Conservation (phyloP, 1,140 invertebrate genomes). For the Zaprionus taronus region DNA sequence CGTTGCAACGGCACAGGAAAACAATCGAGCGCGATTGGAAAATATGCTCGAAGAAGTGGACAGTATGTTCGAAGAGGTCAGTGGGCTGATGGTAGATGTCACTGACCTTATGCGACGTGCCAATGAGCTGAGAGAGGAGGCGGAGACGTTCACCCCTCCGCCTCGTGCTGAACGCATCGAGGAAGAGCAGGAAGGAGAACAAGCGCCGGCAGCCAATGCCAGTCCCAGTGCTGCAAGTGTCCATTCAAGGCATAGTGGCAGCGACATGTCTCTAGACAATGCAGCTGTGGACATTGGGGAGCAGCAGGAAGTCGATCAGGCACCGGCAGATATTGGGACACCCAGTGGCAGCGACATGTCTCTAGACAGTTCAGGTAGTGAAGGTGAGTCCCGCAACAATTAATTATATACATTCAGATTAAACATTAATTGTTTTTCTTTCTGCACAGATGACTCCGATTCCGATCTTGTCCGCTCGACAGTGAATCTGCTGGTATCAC, state of each 20-base stretch:
- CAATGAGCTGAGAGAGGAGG: constrained; percentile 22
- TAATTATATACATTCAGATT: background rate
- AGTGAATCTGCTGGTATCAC: constrained; percentile 62
- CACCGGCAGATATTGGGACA: too few relatives aligned
- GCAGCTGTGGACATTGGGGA: constrained; percentile 17
- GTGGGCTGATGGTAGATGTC: constrained; percentile 35
- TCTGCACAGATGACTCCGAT: constrained; percentile 57
- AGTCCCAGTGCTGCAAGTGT: constrained; percentile 17
- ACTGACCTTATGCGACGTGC: constrained; percentile 32
- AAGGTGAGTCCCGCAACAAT: constrained; percentile 50
- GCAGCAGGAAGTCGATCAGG: too few relatives aligned
- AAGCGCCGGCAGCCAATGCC: background rate
- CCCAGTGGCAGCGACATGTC: constrained; percentile 61
- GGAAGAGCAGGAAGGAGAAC: background rate
- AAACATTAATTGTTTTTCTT: background rate
- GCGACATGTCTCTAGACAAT: constrained; percentile 67
- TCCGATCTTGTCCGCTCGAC: constrained; percentile 59
- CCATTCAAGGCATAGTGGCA: constrained; percentile 38
- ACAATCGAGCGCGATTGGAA: constrained; percentile 33
- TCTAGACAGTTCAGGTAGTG: constrained; percentile 66
- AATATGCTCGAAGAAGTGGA: constrained; percentile 42
- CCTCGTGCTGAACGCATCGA: background rate
- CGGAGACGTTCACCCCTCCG: background rate
- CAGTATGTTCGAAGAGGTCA: constrained; percentile 45
- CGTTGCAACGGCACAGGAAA: constrained; percentile 17